These are phyloP conservation scores for Megalurothrips usitatus DNA, from an alignment of 2,888 invertebrate genomes.

Conservation along the genomic window DNA sequence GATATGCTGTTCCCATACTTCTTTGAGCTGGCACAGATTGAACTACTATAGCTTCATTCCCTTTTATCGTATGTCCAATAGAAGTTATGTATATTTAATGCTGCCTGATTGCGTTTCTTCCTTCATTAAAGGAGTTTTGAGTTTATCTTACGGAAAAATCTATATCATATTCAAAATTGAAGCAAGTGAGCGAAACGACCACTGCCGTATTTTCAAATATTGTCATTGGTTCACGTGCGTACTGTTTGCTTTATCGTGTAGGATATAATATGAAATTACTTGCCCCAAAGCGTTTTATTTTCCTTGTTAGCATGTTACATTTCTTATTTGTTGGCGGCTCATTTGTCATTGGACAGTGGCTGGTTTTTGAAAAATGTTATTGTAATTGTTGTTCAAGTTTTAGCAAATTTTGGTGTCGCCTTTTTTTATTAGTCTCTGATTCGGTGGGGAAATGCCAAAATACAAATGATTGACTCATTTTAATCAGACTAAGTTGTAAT, in stretches of 20 bases:
- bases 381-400: slow-evolving; percentile 25
- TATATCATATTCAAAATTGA: slow-evolving; percentile 5
- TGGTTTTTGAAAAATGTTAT: slow-evolving; percentile 25
- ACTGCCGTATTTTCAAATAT: slow-evolving; percentile 11
- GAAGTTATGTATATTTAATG: not conserved
- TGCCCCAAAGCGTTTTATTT: not conserved
- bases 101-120: not conserved
- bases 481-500: not conserved
- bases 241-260: not conserved
- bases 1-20: not conserved
- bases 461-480: slow-evolving; percentile 10
- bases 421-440: not conserved
- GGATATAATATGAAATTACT: slow-evolving; percentile 4
- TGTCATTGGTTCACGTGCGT: not conserved
- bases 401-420: slow-evolving; percentile 17
- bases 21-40: not conserved
- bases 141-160: not conserved
- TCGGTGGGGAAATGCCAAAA: slow-evolving; percentile 2
- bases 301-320: slow-evolving; percentile 17
- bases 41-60: not conserved
- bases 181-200: slow-evolving; percentile 6
- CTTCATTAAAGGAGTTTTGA: not conserved
- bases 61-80: not conserved
- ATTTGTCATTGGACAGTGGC: slow-evolving; percentile 22
- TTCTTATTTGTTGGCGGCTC: slow-evolving; percentile 22